Base-by-base conservation (phyloP, 1,140 invertebrate species). In the Drosophila grimshawi region DNA sequence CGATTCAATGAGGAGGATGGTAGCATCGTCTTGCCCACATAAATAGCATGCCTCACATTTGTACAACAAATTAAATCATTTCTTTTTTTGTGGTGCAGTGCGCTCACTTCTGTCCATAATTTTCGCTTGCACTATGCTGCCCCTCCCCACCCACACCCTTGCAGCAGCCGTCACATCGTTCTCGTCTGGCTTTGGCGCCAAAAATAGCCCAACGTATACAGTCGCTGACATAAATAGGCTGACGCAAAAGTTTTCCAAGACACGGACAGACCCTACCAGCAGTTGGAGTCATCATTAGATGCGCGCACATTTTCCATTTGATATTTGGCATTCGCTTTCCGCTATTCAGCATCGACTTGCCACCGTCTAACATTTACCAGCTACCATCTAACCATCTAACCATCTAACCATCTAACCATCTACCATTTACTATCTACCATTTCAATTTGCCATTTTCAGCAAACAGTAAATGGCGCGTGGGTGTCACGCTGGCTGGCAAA, bases 361-460 rank as follows among this genome's bases (percentile, higher is more conserved):
- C 4, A n/a, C 10, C 51, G 27, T 32, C 8, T 19, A 64, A 2
- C 63, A 56, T 57, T 35, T 19, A 39, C 19, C 33, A 30, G 10
- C 11, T 27, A 35, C 5, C 69, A 57, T 57, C 39, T 19, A 19
- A 19, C 19, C 19, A 19, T 19, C 19, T 19, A 19, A 19, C 19
- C 19, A 19, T 19, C 2, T 19, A 19, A 19, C 19, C 19, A 19
- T 19, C 19, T 19, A 19, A 19, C 19, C 19, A 19, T 19, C 2
- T 19, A 19, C 19, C 19, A 19, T 19, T 19, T 35, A 11, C 33
- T 53, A 46, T 60, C 41, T 48, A 48, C 65, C 49, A 37, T 68
- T 74, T 66, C 55, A 67, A 57, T 66, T 61, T 68, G 65, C 65
- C 67, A 64, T 76, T 71, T 70, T 76, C 53, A 76, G 61, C 71